These are phyloP conservation scores for Orthonevra nobilis DNA, from an alignment of 2,888 invertebrate species.

Conservation along the genomic window DNA sequence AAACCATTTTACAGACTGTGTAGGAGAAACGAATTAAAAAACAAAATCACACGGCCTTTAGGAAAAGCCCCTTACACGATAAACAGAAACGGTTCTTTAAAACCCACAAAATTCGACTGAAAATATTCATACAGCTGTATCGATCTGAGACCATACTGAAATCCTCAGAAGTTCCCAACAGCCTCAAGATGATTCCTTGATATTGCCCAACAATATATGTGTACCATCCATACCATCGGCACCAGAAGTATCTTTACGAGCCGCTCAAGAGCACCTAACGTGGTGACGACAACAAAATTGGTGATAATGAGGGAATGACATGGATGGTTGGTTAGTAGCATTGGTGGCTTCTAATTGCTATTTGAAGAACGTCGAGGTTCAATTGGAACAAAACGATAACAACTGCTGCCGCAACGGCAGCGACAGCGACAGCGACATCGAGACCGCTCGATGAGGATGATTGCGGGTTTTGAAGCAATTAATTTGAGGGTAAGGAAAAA, in stretches of 20 bases:
- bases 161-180: too few relatives aligned
- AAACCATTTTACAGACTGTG: too few relatives aligned
- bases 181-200: too few relatives aligned
- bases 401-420: slow-evolving; percentile 25
- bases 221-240: too few relatives aligned
- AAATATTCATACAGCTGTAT: too few relatives aligned
- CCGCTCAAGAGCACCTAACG: background rate
- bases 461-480: slow-evolving; percentile 64
- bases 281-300: slow-evolving; percentile 46
- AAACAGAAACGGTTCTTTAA: too few relatives aligned
- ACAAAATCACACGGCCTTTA: too few relatives aligned
- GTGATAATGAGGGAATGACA: slow-evolving; percentile 59
- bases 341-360: slow-evolving; percentile 55
- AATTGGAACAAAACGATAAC: slow-evolving; percentile 40
- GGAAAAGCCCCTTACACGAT: too few relatives aligned
- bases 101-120: too few relatives aligned
- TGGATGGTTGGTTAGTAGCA: slow-evolving; percentile 57
- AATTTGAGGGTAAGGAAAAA: slow-evolving; percentile 51
- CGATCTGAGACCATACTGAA: too few relatives aligned
- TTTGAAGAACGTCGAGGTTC: slow-evolving; percentile 47
- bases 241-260: background rate
- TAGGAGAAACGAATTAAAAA: too few relatives aligned
- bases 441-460: slow-evolving; percentile 40
- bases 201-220: too few relatives aligned
- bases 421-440: slow-evolving; percentile 34